phyloP scores from a whole-genome alignment of 2,888 invertebrate species.

The Dysmachus trigonus region DNA sequence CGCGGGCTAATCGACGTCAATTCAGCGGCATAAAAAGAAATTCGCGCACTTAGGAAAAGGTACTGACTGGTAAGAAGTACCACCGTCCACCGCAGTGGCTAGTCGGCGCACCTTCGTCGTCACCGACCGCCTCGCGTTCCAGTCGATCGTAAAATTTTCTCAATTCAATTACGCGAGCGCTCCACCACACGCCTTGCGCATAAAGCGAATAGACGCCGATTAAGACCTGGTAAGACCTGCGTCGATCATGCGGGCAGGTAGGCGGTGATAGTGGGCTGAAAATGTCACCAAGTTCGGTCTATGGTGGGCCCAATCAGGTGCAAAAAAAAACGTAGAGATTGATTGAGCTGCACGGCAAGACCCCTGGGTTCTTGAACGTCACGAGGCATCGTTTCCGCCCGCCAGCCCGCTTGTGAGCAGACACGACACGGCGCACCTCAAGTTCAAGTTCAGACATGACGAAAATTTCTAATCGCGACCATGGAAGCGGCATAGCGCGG shows the following conservation, averaged over 20 bases:
- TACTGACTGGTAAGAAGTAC: not conserved
- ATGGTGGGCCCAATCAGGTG: not conserved
- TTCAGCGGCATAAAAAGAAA: not conserved
- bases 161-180: constrained; percentile 10
- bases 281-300: not conserved
- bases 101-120: too few species aligned
- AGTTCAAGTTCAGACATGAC: constrained; percentile 30
- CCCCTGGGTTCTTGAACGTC: not conserved
- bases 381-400: not conserved
- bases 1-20: not conserved
- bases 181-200: not conserved
- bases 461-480: constrained; percentile 4
- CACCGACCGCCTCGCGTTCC: not conserved
- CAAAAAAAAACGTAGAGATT: not conserved
- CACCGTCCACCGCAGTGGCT: too few species aligned
- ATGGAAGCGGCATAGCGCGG: not conserved
- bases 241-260: not conserved
- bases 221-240: not conserved
- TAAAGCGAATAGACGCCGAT: constrained; percentile 4
- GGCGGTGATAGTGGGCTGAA: not conserved
- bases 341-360: not conserved
- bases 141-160: constrained; percentile 20
- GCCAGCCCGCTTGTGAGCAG: not conserved
- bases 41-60: not conserved
- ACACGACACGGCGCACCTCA: not conserved